Evolutionary conservation across 2,113 vertebrate species (phyloP).

Genomic region (Alosa alosa): DNA sequence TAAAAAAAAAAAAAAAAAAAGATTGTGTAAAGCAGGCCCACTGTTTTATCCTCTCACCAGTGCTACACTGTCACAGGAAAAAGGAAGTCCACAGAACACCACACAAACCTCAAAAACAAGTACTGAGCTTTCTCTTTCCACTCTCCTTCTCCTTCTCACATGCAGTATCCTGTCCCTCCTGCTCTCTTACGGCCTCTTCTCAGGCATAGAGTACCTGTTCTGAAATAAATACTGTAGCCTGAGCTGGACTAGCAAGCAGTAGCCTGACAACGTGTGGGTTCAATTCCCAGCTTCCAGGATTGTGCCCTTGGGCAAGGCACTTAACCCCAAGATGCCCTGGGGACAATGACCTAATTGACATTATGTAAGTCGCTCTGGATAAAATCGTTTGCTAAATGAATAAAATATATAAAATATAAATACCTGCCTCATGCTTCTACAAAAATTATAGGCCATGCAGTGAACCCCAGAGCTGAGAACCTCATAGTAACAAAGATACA

Average conservation of each 20-base stretch:
- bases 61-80: neutral
- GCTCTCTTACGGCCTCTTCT: neutral
- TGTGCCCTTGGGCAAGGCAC: no score
- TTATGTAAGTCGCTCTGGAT: no score
- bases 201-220: neutral
- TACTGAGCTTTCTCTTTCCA: neutral
- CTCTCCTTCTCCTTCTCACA: neutral
- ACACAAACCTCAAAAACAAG: neutral
- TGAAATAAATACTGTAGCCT: neutral
- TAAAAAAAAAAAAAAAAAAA: no score
- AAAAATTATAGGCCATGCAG: neutral
- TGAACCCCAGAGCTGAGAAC: neutral
- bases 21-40: neutral
- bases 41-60: neutral
- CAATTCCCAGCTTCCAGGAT: no score
- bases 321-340: no score
- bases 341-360: no score
- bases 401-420: neutral
- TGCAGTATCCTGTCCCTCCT: neutral
- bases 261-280: no score
- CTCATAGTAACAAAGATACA: neutral
- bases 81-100: neutral
- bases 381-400: no score
- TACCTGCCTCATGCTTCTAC: no score
- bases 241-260: no score